phyloP scores from a whole-genome alignment of 2,113 vertebrate species.

The Onychostoma macrolepis region DNA sequence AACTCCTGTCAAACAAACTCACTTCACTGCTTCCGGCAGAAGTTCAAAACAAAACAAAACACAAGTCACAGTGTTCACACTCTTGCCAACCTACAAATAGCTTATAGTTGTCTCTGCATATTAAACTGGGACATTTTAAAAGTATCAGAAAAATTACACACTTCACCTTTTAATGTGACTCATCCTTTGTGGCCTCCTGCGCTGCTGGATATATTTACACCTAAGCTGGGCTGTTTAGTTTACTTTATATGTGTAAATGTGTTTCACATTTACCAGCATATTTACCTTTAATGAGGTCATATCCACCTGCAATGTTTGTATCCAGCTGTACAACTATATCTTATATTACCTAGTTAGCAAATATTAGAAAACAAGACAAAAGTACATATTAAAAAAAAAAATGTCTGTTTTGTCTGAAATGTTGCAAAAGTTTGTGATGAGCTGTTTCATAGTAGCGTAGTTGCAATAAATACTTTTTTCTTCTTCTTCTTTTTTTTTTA shows the following conservation, averaged over 20 bases:
- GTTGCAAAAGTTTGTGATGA: no score
- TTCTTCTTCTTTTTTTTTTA: no score
- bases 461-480: no score
- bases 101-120: background rate
- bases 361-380: no score
- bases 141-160: background rate
- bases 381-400: no score
- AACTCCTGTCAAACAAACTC: background rate
- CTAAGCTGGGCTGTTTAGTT: background rate
- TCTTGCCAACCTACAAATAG: background rate
- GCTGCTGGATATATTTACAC: background rate
- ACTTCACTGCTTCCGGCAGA: background rate
- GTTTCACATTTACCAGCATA: background rate
- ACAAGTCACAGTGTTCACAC: background rate
- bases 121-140: background rate
- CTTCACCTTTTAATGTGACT: background rate
- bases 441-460: no score
- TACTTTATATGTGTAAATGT: background rate
- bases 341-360: background rate
- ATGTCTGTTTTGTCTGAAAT: no score
- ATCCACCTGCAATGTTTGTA: background rate
- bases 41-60: background rate
- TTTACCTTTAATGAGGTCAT: background rate
- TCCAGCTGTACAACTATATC: background rate
- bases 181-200: background rate